Evolutionary conservation across 2,797 vertebrate species (phyloP).

Genomic region (Lacerta viridis): DNA sequence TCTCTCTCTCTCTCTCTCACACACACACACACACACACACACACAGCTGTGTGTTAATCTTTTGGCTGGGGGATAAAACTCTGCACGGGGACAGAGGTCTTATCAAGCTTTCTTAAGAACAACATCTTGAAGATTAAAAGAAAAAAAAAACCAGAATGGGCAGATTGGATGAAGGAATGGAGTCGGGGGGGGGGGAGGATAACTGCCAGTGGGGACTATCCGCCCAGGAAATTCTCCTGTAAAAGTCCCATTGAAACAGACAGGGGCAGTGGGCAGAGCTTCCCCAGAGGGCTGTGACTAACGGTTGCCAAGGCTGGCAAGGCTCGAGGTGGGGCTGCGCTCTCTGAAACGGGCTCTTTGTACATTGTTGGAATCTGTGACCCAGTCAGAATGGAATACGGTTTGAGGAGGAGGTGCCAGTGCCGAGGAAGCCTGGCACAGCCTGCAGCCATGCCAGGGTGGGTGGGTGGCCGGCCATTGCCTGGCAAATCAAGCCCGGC

Average conservation of each 20-base stretch:
- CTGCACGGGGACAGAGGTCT: neutral
- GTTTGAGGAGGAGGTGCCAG: slow-evolving; percentile 70
- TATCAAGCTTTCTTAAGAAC: slow-evolving; percentile 6
- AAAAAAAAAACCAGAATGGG: neutral
- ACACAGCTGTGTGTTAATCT: slow-evolving; percentile 34
- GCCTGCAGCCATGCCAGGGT: slow-evolving; percentile 53
- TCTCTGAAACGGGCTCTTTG: slow-evolving; percentile 72
- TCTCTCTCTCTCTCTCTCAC: neutral
- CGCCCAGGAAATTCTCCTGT: neutral
- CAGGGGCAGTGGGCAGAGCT: neutral
- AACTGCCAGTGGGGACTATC: neutral
- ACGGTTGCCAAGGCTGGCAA: slow-evolving; percentile 37
- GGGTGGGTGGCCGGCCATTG: slow-evolving; percentile 10
- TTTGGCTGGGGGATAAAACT: slow-evolving; percentile 39
- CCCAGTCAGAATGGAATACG: slow-evolving; percentile 68
- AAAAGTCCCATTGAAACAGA: neutral
- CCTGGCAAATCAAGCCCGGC: slow-evolving; percentile 41
- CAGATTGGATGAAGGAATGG: neutral
- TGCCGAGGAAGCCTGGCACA: slow-evolving; percentile 69
- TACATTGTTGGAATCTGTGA: slow-evolving; percentile 70
- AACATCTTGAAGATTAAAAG: slow-evolving; percentile 9
- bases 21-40: neutral
- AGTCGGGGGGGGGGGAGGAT: slow-evolving; percentile 26
- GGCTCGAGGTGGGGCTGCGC: slow-evolving; percentile 59
- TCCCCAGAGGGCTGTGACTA: slow-evolving; percentile 8